A percentile compares a stretch with the other conserved stretches of the same genome.
Conservation (phyloP, 1,140 invertebrate genomes). For the Alviniconcha marisindica region DNA sequence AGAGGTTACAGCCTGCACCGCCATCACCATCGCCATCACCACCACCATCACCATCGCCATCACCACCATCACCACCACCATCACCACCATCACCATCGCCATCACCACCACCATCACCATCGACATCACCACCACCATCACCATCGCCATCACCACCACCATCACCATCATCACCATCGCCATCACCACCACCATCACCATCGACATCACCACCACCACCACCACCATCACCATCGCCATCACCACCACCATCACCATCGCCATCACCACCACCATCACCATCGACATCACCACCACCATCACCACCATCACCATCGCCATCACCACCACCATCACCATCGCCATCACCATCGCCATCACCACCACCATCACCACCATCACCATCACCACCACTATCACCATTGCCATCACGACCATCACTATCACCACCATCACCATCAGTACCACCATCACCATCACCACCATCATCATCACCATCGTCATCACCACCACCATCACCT, state of each 20-base stretch:
- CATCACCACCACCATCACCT: too few species aligned
- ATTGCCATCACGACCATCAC: slow-evolving; percentile 4
- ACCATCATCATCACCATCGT: too few species aligned
- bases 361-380: slow-evolving; percentile 32
- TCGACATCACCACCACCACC: slow-evolving; percentile 12
- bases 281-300: slow-evolving; percentile 11
- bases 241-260: slow-evolving; percentile 13
- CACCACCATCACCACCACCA: slow-evolving; percentile 5
- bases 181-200: slow-evolving; percentile 4
- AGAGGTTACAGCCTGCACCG: not conserved
- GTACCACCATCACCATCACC: too few species aligned
- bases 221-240: slow-evolving; percentile 22
- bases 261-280: slow-evolving; percentile 13
- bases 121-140: slow-evolving; percentile 25
- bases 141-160: slow-evolving; percentile 22
- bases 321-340: slow-evolving; percentile 20
- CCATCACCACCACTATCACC: slow-evolving; percentile 29
- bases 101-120: slow-evolving; percentile 14
- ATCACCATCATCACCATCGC: slow-evolving; percentile 17
- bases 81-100: slow-evolving; percentile 17
- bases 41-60: slow-evolving; percentile 22
- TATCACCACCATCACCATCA: not conserved
- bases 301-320: slow-evolving; percentile 13
- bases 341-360: slow-evolving; percentile 32
- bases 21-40: slow-evolving; percentile 20